Evolutionary conservation across 2,888 invertebrate species (phyloP).

Genomic region (Drosophila quinaria): DNA sequence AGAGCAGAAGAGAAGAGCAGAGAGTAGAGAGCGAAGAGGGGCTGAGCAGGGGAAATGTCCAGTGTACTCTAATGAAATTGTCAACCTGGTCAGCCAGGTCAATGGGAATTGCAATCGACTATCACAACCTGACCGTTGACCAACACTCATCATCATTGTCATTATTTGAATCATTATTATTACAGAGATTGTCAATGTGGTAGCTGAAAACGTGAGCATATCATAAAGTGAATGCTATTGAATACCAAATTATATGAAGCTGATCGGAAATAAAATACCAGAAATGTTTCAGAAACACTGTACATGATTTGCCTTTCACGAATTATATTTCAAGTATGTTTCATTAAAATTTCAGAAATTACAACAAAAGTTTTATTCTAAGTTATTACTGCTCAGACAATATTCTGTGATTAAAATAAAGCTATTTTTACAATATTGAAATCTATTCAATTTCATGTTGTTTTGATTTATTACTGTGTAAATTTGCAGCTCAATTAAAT

Average conservation of each 20-base stretch:
- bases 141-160: slow-evolving; percentile 10
- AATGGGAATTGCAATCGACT: slow-evolving; percentile 24
- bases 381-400: no score
- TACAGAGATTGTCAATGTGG: slow-evolving; percentile 7
- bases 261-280: neutral
- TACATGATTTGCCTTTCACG: no score
- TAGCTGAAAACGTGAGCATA: slow-evolving; percentile 18
- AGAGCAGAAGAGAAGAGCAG: neutral
- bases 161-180: slow-evolving; percentile 8
- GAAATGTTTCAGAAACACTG: neutral
- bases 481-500: slow-evolving; percentile 60
- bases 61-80: slow-evolving; percentile 50
- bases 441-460: neutral
- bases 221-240: slow-evolving; percentile 3
- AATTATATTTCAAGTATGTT: no score
- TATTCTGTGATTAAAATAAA: no score
- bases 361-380: no score
- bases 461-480: slow-evolving; percentile 6
- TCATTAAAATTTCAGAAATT: no score
- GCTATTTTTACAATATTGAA: neutral
- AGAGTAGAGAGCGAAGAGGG: neutral
- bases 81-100: slow-evolving; percentile 41
- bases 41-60: neutral
- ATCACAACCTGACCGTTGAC: slow-evolving; percentile 37
- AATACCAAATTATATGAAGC: slow-evolving; percentile 1